A percentile compares a stretch with the other conserved stretches of the same genome.
phyloP scores from a whole-genome alignment of 2,888 invertebrate species.

The Melipona beecheii region DNA sequence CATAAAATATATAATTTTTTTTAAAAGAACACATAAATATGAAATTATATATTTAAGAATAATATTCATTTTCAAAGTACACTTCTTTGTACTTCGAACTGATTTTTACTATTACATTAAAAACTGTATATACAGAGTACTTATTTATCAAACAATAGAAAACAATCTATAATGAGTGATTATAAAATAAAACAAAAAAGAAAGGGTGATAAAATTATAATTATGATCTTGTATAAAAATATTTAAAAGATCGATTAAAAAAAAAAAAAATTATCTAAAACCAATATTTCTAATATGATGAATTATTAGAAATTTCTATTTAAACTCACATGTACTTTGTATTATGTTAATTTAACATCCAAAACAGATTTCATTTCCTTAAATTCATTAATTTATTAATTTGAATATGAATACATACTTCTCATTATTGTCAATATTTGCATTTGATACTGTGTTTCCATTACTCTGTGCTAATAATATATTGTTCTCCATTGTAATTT shows the following conservation, averaged over 20 bases:
- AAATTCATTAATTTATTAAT: background rate
- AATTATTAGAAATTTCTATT: background rate
- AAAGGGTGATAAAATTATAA: background rate
- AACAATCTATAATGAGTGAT: background rate
- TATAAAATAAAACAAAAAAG: background rate
- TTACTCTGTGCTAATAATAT: constrained; percentile 9
- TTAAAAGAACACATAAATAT: background rate
- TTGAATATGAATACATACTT: constrained; percentile 28
- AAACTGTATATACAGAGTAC: background rate
- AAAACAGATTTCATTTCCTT: background rate
- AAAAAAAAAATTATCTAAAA: background rate
- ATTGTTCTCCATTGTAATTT: constrained; percentile 11
- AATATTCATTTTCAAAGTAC: background rate
- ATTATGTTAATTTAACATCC: background rate
- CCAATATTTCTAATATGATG: background rate
- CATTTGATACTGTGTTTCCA: background rate
- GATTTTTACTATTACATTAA: background rate
- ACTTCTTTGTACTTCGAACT: background rate
- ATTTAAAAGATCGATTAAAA: background rate
- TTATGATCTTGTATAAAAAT: background rate
- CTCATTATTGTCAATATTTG: background rate
- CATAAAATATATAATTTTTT: background rate
- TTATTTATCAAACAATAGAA: background rate
- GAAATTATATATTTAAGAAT: background rate
- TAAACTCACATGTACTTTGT: background rate